Percentiles rank a stretch among this genome's conserved stretches.
Conservation (phyloP, 2,797 vertebrate genomes). For the Coregonus suidteri region DNA sequence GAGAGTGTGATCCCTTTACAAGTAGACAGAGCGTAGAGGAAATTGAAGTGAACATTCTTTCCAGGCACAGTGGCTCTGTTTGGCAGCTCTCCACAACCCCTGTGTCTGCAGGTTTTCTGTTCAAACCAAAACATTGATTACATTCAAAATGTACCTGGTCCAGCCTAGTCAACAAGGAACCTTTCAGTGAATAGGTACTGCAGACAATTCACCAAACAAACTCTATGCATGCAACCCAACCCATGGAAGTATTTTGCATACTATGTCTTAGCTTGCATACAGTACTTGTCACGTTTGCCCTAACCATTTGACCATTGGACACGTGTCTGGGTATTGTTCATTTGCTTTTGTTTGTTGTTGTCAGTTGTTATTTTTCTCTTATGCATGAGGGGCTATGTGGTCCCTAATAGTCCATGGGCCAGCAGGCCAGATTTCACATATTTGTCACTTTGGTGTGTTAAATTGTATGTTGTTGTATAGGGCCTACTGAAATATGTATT, state of each 20-base stretch:
- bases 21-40: background rate
- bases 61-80: background rate
- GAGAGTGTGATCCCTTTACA: slow-evolving; percentile 7
- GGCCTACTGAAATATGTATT: too few species aligned
- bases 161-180: background rate
- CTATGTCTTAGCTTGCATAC: background rate
- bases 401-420: background rate
- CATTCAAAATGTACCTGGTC: background rate
- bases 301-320: background rate
- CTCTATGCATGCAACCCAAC: background rate
- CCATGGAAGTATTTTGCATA: background rate
- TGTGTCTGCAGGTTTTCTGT: slow-evolving; percentile 1
- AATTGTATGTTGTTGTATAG: too few species aligned
- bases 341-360: background rate
- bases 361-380: background rate
- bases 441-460: too few species aligned
- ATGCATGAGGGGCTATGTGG: background rate
- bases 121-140: slow-evolving; percentile 7
- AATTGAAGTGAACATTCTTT: slow-evolving; percentile 3
- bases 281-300: background rate
- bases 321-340: background rate
- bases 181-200: background rate
- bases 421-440: too few species aligned
- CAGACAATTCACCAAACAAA: background rate
- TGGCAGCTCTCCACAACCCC: background rate